Evolutionary conservation across 1,140 invertebrate species (phyloP), one percentile per base, ranked within the genome.

Genomic region (Nilaparvata lugens): DNA sequence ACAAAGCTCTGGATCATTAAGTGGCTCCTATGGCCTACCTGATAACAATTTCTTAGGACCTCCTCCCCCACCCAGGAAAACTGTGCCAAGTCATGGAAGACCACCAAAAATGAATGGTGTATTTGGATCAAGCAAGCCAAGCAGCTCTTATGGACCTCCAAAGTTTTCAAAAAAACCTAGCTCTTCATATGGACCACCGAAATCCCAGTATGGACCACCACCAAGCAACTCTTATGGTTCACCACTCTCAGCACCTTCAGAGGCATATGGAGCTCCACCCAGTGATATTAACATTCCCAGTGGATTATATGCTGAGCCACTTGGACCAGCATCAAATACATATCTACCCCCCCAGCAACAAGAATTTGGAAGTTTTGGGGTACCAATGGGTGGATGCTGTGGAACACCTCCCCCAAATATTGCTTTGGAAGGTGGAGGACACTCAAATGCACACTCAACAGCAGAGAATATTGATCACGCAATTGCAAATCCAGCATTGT

Each of bases 41-140:
- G 21, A 23, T 1, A 23, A 48, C 14, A 23, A 48, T 19, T 48
- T 19, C 45, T 14, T 48, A 6, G 58, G 58, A 18, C 48, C 58
- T 21, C 58, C 58, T 7, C 72, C 76, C 7, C 66, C 78, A 28
- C 73, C 73, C 9, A 18, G 16, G n/a, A 48, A 48, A 18, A 48
- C 7, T 48, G 45, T 18, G 6, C 45, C 21, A 6, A 11, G 31
- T 11, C 45, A 48, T 19, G 16, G 16, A 24, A 61, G 67, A 28
- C 63, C 62, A 16, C 63, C 66, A 24, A 64, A 64, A 64, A 35
- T 58, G n/a, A 63, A 58, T 61, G 58, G 54, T 24, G 31, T 59
- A 11, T 67, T 63, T 53, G 62, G 66, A 1, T 55, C 59, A 21
- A 65, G 60, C 14, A 42, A 19, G 61, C 52, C 61, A 42, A 60